Conservation (phyloP, 2,888 invertebrate species). For the Rhagonycha fulva region DNA sequence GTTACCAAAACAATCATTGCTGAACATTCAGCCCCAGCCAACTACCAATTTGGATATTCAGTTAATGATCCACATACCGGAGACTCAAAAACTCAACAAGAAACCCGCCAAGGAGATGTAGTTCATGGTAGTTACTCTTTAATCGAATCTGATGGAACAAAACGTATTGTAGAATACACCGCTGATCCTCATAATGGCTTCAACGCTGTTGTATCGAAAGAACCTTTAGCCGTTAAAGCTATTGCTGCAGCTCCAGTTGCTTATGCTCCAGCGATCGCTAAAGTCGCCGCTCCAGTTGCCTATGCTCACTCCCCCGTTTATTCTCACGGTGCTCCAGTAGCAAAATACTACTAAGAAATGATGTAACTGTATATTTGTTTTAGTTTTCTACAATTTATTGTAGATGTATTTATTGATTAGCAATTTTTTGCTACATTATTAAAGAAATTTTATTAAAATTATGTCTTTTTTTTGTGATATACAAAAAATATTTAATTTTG, state of each 20-base stretch:
- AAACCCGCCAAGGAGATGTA: slow-evolving; percentile 57
- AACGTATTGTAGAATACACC: slow-evolving; percentile 59
- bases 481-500: neutral
- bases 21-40: slow-evolving; percentile 52
- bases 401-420: slow-evolving; percentile 20
- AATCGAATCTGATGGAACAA: slow-evolving; percentile 59
- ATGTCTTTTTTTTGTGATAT: neutral
- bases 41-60: slow-evolving; percentile 57
- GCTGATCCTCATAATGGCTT: slow-evolving; percentile 60
- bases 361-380: slow-evolving; percentile 12
- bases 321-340: slow-evolving; percentile 22
- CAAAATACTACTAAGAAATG: neutral
- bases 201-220: slow-evolving; percentile 59
- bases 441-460: slow-evolving; percentile 3
- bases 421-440: slow-evolving; percentile 13
- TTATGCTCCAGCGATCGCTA: slow-evolving; percentile 30
- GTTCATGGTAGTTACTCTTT: slow-evolving; percentile 59
- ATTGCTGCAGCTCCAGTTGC: slow-evolving; percentile 46
- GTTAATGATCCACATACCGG: slow-evolving; percentile 59
- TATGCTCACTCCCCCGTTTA: slow-evolving; percentile 27
- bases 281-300: slow-evolving; percentile 50
- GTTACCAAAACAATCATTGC: slow-evolving; percentile 53
- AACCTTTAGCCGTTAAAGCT: slow-evolving; percentile 52
- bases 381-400: slow-evolving; percentile 19
- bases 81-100: slow-evolving; percentile 59